Evolutionary conservation across 2,888 invertebrate species (phyloP).

Genomic region (Scrobipalpa atriplicella): DNA sequence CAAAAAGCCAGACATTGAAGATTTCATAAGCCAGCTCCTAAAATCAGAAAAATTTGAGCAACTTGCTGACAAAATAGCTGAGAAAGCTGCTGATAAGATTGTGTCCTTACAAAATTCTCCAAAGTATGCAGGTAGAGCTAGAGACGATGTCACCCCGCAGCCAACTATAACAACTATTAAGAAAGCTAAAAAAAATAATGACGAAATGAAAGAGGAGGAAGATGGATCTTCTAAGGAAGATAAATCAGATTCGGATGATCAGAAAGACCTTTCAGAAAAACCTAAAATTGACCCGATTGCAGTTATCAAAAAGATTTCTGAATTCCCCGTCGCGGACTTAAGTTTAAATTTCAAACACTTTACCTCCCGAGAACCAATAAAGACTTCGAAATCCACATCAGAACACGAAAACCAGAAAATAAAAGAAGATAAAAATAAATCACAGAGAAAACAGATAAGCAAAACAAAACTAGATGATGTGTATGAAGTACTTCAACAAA

Average conservation of each 20-base stretch:
- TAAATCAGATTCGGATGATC: background rate
- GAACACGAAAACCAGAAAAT: background rate
- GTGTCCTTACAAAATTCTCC: constrained; percentile 33
- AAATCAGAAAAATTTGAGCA: constrained; percentile 48
- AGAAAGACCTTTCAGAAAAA: constrained; percentile 15
- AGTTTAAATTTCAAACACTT: constrained; percentile 44
- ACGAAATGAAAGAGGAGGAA: background rate
- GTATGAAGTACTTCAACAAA: background rate
- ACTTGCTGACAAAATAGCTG: constrained; percentile 49
- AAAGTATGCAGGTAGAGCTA: background rate
- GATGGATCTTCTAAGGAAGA: background rate
- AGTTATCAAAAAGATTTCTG: constrained; percentile 33
- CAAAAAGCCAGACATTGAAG: constrained; percentile 38
- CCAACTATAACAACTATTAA: background rate
- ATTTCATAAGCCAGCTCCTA: constrained; percentile 47
- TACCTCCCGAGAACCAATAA: constrained; percentile 26
- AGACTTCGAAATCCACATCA: background rate
- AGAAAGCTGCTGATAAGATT: constrained; percentile 49
- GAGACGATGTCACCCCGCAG: background rate
- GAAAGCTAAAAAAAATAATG: background rate
- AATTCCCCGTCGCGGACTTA: constrained; percentile 33
- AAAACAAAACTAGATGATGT: background rate
- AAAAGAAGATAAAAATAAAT: background rate
- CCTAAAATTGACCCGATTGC: constrained; percentile 33
- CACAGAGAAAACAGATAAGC: background rate